phyloP scores from a whole-genome alignment of 2,113 vertebrate species.

The Tachycineta bicolor region DNA sequence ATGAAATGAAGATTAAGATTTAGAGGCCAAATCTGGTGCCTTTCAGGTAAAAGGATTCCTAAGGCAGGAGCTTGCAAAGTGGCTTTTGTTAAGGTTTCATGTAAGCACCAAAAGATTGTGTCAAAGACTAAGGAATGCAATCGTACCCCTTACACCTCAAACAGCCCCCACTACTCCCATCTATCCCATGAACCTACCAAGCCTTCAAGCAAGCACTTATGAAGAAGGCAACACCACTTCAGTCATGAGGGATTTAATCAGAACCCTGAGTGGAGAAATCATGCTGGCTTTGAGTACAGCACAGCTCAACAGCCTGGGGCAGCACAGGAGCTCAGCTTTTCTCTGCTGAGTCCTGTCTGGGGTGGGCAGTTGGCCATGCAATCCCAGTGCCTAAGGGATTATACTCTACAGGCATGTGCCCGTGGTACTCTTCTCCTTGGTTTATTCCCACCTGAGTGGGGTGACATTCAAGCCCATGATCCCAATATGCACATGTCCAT shows the following conservation, averaged over 20 bases:
- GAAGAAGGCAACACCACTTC: neutral
- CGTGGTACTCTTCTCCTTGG: neutral
- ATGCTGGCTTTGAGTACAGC: neutral
- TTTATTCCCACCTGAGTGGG: neutral
- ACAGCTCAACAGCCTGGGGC: neutral
- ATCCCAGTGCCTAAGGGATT: neutral
- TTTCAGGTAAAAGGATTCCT: slow-evolving; percentile 36
- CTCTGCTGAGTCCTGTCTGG: neutral
- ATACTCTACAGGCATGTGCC: fast-evolving
- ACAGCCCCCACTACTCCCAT: neutral
- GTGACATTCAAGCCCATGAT: neutral
- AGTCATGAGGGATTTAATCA: neutral
- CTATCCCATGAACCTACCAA: neutral
- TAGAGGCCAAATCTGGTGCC: slow-evolving; percentile 1
- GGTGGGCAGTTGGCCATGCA: neutral
- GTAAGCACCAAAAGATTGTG: neutral
- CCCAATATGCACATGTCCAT: neutral
- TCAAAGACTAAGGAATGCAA: neutral
- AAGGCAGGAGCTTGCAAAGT: neutral
- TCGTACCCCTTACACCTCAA: neutral
- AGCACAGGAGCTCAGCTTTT: neutral
- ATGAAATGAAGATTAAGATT: slow-evolving; percentile 35
- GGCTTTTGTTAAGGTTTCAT: slow-evolving; percentile 1
- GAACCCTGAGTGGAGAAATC: fast-evolving
- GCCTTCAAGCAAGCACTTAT: neutral